Evolutionary conservation across 1,140 invertebrate genomes (phyloP).

Genomic region (Zophobas atratus): DNA sequence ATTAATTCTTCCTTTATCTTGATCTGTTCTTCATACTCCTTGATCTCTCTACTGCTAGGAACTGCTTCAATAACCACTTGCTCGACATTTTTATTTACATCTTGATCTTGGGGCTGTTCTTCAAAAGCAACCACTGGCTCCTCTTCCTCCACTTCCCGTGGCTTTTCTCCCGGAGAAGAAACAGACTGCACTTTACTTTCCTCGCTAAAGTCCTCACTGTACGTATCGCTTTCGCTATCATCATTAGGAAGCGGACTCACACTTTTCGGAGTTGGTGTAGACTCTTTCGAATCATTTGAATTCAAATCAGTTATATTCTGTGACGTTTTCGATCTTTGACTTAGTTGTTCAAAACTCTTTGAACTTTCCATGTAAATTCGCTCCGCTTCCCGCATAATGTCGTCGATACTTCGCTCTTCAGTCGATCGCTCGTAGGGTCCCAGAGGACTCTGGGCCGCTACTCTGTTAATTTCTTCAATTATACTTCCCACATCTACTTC

Average conservation of each 20-base stretch:
- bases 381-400: slow-evolving; percentile 66
- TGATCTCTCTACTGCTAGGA: background rate
- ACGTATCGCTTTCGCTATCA: slow-evolving; percentile 56
- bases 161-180: slow-evolving; percentile 13
- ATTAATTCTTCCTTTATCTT: slow-evolving; percentile 59
- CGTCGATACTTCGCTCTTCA: slow-evolving; percentile 64
- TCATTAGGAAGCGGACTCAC: slow-evolving; percentile 61
- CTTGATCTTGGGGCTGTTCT: too few species aligned
- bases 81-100: background rate
- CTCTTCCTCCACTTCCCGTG: slow-evolving; percentile 3
- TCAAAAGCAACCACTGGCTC: too few species aligned
- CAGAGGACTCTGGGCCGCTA: slow-evolving; percentile 66
- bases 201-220: slow-evolving; percentile 62
- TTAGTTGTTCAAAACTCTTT: slow-evolving; percentile 67
- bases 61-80: background rate
- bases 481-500: slow-evolving; percentile 67
- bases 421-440: slow-evolving; percentile 60
- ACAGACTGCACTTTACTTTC: slow-evolving; percentile 56
- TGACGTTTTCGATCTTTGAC: slow-evolving; percentile 63
- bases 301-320: slow-evolving; percentile 63
- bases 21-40: slow-evolving; percentile 48
- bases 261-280: slow-evolving; percentile 65
- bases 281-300: slow-evolving; percentile 57
- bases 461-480: slow-evolving; percentile 66
- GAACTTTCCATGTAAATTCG: slow-evolving; percentile 66